Conservation (phyloP, 1,140 invertebrate genomes). For the Phymastichus coffea region DNA sequence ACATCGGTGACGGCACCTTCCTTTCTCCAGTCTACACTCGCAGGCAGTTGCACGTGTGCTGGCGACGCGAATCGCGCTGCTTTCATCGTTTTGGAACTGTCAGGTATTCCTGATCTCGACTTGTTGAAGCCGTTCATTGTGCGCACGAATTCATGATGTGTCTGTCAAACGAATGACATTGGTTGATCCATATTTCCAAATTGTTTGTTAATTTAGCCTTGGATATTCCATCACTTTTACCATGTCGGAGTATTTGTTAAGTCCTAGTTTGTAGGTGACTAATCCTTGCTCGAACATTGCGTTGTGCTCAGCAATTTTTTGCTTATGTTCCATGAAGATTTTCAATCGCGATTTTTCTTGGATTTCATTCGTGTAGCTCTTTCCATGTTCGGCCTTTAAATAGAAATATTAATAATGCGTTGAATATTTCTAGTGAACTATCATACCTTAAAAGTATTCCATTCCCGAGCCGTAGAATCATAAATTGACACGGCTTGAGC, state of each 20-base stretch:
- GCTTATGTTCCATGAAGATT: slow-evolving; percentile 83
- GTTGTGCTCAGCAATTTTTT: slow-evolving; percentile 85
- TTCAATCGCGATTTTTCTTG: slow-evolving; percentile 84
- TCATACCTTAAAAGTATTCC: slow-evolving; percentile 73
- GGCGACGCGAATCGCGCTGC: too few species aligned
- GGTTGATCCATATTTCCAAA: slow-evolving; percentile 77
- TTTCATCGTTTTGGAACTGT: neutral
- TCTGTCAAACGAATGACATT: slow-evolving; percentile 63
- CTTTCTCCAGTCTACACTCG: slow-evolving; percentile 81
- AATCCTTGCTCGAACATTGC: slow-evolving; percentile 65
- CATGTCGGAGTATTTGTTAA: slow-evolving; percentile 86
- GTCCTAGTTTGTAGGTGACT: slow-evolving; percentile 64
- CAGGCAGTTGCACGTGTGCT: slow-evolving; percentile 72
- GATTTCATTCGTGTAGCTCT: too few species aligned
- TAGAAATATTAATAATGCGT: neutral
- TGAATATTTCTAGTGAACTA: neutral
- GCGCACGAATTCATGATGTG: slow-evolving; percentile 71
- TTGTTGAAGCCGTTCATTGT: slow-evolving; percentile 67
- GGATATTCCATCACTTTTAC: slow-evolving; percentile 46
- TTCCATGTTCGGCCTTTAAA: neutral
- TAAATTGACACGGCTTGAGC: slow-evolving; percentile 65
- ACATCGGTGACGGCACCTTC: slow-evolving; percentile 85
- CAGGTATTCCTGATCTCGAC: neutral
- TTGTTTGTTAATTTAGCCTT: too few species aligned
- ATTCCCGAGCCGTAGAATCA: slow-evolving; percentile 73